Conservation (phyloP, 2,797 vertebrate species). For the Tadarida brasiliensis region DNA sequence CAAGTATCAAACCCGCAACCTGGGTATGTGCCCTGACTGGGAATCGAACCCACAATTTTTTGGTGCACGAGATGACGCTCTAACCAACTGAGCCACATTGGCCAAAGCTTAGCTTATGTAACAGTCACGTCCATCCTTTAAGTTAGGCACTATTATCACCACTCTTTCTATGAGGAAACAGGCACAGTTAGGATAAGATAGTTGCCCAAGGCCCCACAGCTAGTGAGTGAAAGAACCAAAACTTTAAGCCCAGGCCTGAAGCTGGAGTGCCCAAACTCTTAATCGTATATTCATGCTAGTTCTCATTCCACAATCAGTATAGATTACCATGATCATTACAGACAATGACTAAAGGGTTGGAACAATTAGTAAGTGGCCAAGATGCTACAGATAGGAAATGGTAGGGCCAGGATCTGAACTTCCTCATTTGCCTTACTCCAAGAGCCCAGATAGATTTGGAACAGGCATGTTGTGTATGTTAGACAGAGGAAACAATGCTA, state of each 20-base stretch:
- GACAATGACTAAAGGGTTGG: not conserved
- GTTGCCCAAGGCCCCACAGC: not conserved
- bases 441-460: slow-evolving; percentile 17
- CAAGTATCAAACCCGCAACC: too few species aligned
- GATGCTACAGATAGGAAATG: not conserved
- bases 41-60: too few species aligned
- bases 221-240: slow-evolving; percentile 31
- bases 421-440: slow-evolving; percentile 9
- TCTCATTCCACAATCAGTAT: not conserved
- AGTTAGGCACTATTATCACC: not conserved
- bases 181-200: not conserved
- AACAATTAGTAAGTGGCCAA: slow-evolving; percentile 18
- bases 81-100: too few species aligned
- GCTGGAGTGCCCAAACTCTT: not conserved
- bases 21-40: too few species aligned
- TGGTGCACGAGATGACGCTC: too few species aligned
- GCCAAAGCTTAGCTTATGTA: not conserved
- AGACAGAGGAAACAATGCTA: not conserved
- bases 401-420: not conserved
- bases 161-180: slow-evolving; percentile 25
- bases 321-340: not conserved
- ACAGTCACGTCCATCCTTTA: not conserved
- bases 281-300: slow-evolving; percentile 8
- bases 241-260: slow-evolving; percentile 22
- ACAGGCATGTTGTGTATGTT: not conserved